Conservation (phyloP, 2,888 invertebrate species). For the Protodeltote pygarga region DNA sequence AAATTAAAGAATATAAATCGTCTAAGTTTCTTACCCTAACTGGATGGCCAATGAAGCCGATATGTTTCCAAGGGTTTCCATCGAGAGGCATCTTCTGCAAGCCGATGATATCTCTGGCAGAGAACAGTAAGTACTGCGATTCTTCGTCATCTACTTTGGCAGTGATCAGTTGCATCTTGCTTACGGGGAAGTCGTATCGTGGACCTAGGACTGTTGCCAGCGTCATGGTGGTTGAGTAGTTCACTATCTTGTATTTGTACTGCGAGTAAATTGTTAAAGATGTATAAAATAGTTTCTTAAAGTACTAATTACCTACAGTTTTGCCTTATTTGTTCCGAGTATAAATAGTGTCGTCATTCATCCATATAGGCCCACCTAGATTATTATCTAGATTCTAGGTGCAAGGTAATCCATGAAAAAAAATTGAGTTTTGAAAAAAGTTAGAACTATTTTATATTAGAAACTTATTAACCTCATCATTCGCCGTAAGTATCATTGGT, state of each 20-base stretch:
- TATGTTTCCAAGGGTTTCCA: constrained; percentile 91
- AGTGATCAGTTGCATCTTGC: constrained; percentile 72
- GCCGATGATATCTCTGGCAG: constrained; percentile 89
- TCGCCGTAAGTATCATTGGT: constrained; percentile 85
- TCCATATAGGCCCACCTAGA: too few relatives aligned
- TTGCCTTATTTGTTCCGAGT: too few relatives aligned
- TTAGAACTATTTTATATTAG: too few relatives aligned
- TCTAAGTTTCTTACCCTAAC: constrained; percentile 86
- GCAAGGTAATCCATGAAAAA: too few relatives aligned
- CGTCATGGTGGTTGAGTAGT: constrained; percentile 88
- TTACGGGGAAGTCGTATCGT: constrained; percentile 88
- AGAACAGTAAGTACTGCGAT: constrained; percentile 87
- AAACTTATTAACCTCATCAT: constrained; percentile 90
- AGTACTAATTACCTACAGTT: too few relatives aligned
- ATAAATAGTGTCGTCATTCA: too few relatives aligned
- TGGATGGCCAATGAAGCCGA: constrained; percentile 89
- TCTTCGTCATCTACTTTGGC: constrained; percentile 52
- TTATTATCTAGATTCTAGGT: too few relatives aligned
- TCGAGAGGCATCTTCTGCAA: constrained; percentile 90
- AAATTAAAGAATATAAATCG: too few relatives aligned
- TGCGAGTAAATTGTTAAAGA: constrained; percentile 60
- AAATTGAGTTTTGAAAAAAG: too few relatives aligned
- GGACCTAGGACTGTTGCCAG: constrained; percentile 89
- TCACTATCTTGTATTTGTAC: constrained; percentile 90
- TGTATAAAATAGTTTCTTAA: too few relatives aligned